Evolutionary conservation across 2,797 vertebrate species (phyloP).

Genomic region (Pantherophis alleghaniensis): DNA sequence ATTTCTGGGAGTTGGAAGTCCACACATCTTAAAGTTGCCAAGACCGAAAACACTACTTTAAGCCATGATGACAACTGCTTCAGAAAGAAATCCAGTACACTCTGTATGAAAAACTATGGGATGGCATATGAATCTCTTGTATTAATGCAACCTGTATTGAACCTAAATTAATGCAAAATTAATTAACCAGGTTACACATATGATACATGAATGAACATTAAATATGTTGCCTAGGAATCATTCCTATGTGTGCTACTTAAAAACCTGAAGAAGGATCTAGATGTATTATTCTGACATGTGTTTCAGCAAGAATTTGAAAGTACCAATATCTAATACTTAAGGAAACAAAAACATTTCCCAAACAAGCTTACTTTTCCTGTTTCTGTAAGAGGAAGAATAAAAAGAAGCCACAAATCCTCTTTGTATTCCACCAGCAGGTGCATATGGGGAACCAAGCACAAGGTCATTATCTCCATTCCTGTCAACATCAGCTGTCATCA

Average conservation of each 20-base stretch:
- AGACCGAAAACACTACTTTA: background rate
- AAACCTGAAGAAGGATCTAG: background rate
- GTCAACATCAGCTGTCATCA: conserved; percentile 72
- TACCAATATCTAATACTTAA: background rate
- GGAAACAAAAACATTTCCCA: background rate
- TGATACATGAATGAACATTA: background rate
- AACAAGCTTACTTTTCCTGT: conserved; percentile 60
- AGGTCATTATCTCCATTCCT: conserved; percentile 68
- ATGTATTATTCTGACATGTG: background rate
- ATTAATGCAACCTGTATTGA: background rate
- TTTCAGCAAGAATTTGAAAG: background rate
- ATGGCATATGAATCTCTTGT: background rate
- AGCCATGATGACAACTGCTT: background rate
- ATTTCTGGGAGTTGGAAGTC: background rate
- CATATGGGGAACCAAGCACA: conserved; percentile 74
- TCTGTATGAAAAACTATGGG: background rate
- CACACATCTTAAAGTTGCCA: background rate
- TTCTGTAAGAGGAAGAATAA: conserved; percentile 58
- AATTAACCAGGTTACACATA: background rate
- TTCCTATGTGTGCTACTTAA: background rate
- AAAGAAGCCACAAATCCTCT: conserved; percentile 73
- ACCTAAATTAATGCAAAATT: background rate
- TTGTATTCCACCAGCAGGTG: conserved; percentile 71
- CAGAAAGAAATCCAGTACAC: background rate
- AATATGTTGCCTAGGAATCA: background rate